phyloP scores from a whole-genome alignment of 2,113 vertebrate genomes.

The Carassius auratus region DNA sequence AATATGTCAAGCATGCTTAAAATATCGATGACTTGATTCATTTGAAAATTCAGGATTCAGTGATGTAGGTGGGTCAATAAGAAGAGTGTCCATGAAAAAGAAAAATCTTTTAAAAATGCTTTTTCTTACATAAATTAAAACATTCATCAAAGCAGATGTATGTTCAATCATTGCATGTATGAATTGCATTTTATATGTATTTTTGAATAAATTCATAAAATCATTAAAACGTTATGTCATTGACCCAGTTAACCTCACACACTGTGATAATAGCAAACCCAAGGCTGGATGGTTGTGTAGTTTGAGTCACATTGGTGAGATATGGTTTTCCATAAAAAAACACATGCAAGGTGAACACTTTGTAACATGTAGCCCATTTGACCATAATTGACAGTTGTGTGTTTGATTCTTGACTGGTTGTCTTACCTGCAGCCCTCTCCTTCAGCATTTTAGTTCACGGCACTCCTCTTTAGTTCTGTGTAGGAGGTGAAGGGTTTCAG shows the following conservation, averaged over 20 bases:
- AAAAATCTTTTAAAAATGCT: no score
- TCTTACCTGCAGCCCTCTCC: constrained; percentile 8
- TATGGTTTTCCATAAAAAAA: background rate
- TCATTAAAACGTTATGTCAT: background rate
- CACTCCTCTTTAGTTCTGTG: background rate
- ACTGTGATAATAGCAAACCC: background rate
- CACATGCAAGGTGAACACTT: background rate
- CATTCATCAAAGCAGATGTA: background rate
- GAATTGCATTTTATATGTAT: background rate
- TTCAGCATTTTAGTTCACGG: background rate
- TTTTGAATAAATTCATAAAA: background rate
- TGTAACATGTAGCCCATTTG: background rate
- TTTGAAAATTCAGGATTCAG: constrained; percentile 1
- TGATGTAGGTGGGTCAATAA: background rate
- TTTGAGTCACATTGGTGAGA: background rate
- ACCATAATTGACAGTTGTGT: background rate
- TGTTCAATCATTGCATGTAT: background rate
- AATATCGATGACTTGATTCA: background rate
- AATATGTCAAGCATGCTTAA: background rate
- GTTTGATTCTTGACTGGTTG: constrained; percentile 6
- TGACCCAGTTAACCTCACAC: background rate
- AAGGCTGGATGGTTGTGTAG: background rate
- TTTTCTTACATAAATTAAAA: no score
- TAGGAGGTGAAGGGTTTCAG: constrained; percentile 8
- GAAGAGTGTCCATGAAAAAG: no score